A percentile compares a stretch with the other conserved stretches of the same genome.
Evolutionary conservation across 64 coral and sea anemone species (phyloP).

Genomic region (Porites lutea): DNA sequence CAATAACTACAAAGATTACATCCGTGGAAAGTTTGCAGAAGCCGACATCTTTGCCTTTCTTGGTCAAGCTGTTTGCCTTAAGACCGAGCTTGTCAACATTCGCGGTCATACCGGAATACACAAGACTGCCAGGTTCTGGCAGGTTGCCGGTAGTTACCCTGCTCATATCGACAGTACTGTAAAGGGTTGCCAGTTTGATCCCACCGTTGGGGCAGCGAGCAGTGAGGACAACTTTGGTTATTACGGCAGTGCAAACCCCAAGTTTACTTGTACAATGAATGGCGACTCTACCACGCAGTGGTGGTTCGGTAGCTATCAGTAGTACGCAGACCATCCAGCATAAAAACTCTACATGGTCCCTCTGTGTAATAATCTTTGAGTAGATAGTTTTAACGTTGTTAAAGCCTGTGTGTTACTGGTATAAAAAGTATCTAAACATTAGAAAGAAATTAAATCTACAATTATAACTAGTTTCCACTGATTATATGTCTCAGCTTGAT

Average conservation of each 20-base stretch:
- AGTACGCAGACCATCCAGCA: background rate
- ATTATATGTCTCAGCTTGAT: too few species aligned
- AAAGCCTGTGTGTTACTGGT: too few species aligned
- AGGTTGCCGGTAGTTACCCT: background rate
- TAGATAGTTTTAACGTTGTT: too few species aligned
- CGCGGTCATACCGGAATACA: conserved; percentile 39
- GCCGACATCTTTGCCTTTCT: conserved; percentile 55
- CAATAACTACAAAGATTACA: conserved; percentile 69
- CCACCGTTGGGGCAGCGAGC: background rate
- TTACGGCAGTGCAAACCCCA: conserved; percentile 26
- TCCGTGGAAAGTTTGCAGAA: conserved; percentile 48
- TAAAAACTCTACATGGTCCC: too few species aligned
- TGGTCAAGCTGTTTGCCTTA: background rate
- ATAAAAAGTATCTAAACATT: too few species aligned
- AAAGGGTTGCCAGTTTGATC: conserved; percentile 31
- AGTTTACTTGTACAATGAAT: conserved; percentile 47
- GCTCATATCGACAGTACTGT: conserved; percentile 27
- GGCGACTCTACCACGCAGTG: conserved; percentile 47
- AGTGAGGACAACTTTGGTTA: conserved; percentile 70
- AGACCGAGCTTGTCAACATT: conserved; percentile 67
- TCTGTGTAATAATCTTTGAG: too few species aligned
- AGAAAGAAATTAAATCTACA: too few species aligned
- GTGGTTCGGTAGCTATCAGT: conserved; percentile 58
- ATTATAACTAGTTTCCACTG: too few species aligned
- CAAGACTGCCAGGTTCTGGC: conserved; percentile 47